Base-by-base conservation (phyloP, 2,888 invertebrate species). In the Aphrophora alni region DNA sequence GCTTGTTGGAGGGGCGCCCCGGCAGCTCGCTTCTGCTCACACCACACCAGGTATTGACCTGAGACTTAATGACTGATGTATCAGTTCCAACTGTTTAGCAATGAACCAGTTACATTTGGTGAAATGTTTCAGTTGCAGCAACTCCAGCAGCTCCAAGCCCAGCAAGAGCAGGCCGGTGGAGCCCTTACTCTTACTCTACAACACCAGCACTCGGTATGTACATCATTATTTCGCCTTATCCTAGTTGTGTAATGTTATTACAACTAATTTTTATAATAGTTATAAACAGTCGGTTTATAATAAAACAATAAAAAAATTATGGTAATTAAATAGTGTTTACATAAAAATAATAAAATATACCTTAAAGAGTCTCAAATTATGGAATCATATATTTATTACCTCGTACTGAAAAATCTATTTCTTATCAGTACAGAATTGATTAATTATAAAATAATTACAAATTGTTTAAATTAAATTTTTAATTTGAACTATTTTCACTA, bases 131-230 rank as follows among this genome's bases (percentile, higher is more conserved):
- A 85, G 85, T 83, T 85, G 83, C 85, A 85, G 83, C 85, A 85
- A 81, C 82, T 85, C 84, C 85, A 85, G 82, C 89, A 89, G 84
- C 87, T 88, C 25, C 89, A 89, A 84, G 89, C 89, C 77, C 88
- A 88, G 79, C 85, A 89, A 81, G 89, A 89, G 80, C 87, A 89
- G 81, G 88, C 89, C 83, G 87, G 89, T 82, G 85, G 85, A 78
- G 85, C 82, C 88, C 88, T 80, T 87, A 89, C 84, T 86, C 87
- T 84, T 88, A 87, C 87, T 87, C 87, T 84, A 87, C 87, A 82
- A 87, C 87, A 84, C 82, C 77, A 77, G 38, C 83, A 83, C 79
- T 77, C 84, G 83, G 84, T 84, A 81, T 73, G 26, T 68, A n/a
- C 5, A 3, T 17, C 26, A n/a, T n/a, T n/a, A n/a, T n/a, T n/a